Evolutionary conservation across 2,888 invertebrate genomes (phyloP).

Genomic region (Pachydiplax longipennis): DNA sequence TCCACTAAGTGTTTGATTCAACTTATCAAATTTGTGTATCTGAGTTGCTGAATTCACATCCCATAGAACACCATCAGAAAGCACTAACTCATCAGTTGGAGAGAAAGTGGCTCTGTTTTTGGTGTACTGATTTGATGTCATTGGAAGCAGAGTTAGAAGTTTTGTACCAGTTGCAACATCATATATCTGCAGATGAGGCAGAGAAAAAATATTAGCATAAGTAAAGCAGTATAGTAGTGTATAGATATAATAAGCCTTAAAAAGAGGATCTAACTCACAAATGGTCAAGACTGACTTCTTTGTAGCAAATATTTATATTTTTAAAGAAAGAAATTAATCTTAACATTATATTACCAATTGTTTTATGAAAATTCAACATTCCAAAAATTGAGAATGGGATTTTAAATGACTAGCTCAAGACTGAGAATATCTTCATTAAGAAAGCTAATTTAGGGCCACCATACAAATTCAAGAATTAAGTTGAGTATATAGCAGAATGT

Average conservation of each 20-base stretch:
- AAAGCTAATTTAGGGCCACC: too few species aligned
- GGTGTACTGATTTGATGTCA: constrained; percentile 89
- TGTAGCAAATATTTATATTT: too few species aligned
- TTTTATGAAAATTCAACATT: too few species aligned
- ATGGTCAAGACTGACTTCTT: too few species aligned
- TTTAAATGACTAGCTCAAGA: too few species aligned
- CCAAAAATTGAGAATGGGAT: too few species aligned
- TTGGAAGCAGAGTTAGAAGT: constrained; percentile 76
- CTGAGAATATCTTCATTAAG: too few species aligned
- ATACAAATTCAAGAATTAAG: too few species aligned
- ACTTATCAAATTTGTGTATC: constrained; percentile 96
- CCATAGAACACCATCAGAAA: constrained; percentile 95
- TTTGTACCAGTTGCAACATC: constrained; percentile 83
- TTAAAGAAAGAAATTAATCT: too few species aligned
- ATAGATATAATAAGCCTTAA: not conserved
- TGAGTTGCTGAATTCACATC: constrained; percentile 87
- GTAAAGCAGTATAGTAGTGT: not conserved
- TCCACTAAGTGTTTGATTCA: constrained; percentile 93
- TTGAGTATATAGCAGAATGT: too few species aligned
- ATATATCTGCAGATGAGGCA: constrained; percentile 69
- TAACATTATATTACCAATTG: too few species aligned
- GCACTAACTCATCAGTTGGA: constrained; percentile 90
- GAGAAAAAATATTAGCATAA: not conserved
- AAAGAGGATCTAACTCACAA: too few species aligned
- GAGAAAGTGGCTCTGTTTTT: constrained; percentile 95